A percentile compares a stretch with the other conserved stretches of the same genome.
phyloP scores from a whole-genome alignment of 2,797 vertebrate genomes.

The Myioborus melanocephalus region DNA sequence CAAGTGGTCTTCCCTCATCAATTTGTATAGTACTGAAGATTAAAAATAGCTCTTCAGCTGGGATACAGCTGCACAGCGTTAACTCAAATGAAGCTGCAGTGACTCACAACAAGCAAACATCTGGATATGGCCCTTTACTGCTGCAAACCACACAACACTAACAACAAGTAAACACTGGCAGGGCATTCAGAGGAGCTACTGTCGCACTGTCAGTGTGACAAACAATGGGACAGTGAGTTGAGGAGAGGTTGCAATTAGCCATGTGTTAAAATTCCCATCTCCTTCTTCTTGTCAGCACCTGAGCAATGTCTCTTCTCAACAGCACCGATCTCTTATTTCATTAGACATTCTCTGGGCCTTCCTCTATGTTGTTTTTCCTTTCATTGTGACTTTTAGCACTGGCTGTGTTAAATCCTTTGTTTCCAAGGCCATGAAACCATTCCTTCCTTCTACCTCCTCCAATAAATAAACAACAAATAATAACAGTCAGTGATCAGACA shows the following conservation, averaged over 20 bases:
- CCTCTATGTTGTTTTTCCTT: not conserved
- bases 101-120: not conserved
- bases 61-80: constrained; percentile 12
- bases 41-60: constrained; percentile 59
- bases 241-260: not conserved
- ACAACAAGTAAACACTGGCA: not conserved
- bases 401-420: not conserved
- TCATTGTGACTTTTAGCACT: not conserved
- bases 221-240: fast-evolving
- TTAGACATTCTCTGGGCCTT: not conserved
- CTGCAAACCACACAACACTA: not conserved
- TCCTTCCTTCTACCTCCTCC: not conserved
- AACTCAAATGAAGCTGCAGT: not conserved
- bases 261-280: not conserved
- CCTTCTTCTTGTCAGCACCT: not conserved
- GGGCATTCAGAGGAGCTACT: not conserved
- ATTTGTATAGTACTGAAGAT: not conserved
- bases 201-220: not conserved
- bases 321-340: not conserved
- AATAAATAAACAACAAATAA: not conserved
- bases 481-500: not conserved
- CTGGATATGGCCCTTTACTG: not conserved
- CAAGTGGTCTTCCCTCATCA: constrained; percentile 55
- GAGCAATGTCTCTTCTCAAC: not conserved
- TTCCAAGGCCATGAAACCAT: not conserved